Evolutionary conservation across 92 coral and sea anemone genomes (phyloP), one percentile per base, ranked within the genome.

Genomic region (Heteractis magnifica): DNA sequence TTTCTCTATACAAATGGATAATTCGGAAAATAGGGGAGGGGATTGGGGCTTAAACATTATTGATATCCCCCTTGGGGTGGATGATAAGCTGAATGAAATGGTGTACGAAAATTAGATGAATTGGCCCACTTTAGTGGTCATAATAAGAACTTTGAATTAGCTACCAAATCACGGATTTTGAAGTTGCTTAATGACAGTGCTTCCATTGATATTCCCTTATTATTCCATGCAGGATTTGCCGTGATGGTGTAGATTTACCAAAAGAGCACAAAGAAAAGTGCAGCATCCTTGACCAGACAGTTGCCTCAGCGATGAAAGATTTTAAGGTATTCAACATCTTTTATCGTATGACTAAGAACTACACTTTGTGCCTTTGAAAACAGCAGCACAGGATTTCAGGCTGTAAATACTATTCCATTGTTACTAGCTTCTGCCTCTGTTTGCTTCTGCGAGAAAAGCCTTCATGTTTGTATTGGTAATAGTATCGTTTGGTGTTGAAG

Each of bases 271-370:
- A 16, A 2, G 81, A 71, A 48, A 52, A 84, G 26, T 95, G 98
- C 86, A 89, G 90, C 87, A 80, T 95, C 85, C 80, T 94, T 84
- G 98, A 95, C 21, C 95, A 91, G 81, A 90, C 98, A 1, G 94
- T 95, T n/a, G 98, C 95, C 49, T 89, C 98, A 11, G 98, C 98
- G 15, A 88, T 93, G 87, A 94, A 92, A 88, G 96, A 95, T 85
- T 95, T 94, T 72, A 94, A 88, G 96, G 98, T 94, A 71, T 53
- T 8, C 60, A 51, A 34, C 56, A 49, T 49, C 13, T 6, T 73
- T 0, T 50, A 73, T 53, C 7, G 44, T 12, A 53, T 53, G 13
- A 53, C 58, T 8, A 53, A 53, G 58, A n/a, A 0, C 58, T 53
- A 13, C 72, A 15, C 4, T 77, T 49, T 20, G 6, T 41, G 44